Evolutionary conservation across 30 jellyfish, hydroid and myxozoan genomes (phyloP).

Genomic region (Turritopsis rubra): DNA sequence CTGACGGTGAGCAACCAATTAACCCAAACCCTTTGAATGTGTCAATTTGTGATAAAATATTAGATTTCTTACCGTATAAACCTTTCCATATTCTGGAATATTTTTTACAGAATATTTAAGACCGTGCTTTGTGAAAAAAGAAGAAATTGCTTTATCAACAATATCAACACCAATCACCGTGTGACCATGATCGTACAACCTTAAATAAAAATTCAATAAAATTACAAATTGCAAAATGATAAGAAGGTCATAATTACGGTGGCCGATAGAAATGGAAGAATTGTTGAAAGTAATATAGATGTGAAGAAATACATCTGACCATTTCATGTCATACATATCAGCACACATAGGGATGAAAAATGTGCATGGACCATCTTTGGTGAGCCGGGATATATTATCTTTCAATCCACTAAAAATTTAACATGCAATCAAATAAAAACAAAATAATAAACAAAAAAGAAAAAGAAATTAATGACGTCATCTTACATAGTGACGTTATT

Average conservation of each 20-base stretch:
- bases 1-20: no score
- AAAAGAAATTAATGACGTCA: neutral
- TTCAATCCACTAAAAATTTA: neutral
- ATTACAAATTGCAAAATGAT: neutral
- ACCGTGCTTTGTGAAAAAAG: constrained; percentile 32
- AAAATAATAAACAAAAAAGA: neutral
- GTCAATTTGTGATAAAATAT: no score
- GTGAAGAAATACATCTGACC: no score
- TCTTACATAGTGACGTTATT: constrained; percentile 26
- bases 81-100: neutral
- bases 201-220: neutral
- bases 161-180: constrained; percentile 66
- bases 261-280: no score
- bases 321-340: constrained; percentile 42
- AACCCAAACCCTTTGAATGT: no score
- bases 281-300: no score
- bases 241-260: no score
- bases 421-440: neutral
- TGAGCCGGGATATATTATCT: neutral
- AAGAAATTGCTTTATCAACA: constrained; percentile 42
- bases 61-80: neutral
- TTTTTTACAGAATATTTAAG: constrained; percentile 40
- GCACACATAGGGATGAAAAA: constrained; percentile 58
- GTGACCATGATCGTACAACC: constrained; percentile 60
- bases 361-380: constrained; percentile 12